Evolutionary conservation across 1,140 invertebrate genomes (phyloP).

Genomic region (Berghia stephanieae): DNA sequence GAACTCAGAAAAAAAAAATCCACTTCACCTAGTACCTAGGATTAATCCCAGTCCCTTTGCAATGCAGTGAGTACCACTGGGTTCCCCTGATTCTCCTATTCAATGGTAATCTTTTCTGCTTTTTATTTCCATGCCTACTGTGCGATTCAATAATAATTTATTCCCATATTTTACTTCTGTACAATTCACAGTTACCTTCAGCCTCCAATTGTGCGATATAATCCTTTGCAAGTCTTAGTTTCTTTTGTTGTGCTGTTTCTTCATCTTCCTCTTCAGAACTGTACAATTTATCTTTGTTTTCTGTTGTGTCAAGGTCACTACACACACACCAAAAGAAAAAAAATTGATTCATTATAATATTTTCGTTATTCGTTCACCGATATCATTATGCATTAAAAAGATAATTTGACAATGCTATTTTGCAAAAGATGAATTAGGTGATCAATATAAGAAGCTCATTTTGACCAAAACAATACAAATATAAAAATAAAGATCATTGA

Average conservation of each 20-base stretch:
- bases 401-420: not conserved
- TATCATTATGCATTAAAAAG: slow-evolving; percentile 19
- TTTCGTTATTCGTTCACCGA: slow-evolving; percentile 21
- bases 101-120: too few relatives aligned
- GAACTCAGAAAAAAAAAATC: too few relatives aligned
- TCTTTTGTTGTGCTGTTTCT: slow-evolving; percentile 30
- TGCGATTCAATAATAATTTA: too few relatives aligned
- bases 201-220: slow-evolving; percentile 23
- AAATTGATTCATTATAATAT: not conserved
- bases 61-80: too few relatives aligned
- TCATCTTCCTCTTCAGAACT: slow-evolving; percentile 30
- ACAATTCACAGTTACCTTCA: slow-evolving; percentile 28
- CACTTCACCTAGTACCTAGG: too few relatives aligned
- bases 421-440: not conserved
- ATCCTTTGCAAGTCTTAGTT: slow-evolving; percentile 19
- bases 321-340: not conserved
- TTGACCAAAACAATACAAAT: not conserved
- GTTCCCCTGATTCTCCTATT: too few relatives aligned
- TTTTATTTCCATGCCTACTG: too few relatives aligned
- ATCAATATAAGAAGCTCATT: too few relatives aligned
- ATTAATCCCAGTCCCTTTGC: too few relatives aligned
- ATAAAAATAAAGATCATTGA: too few relatives aligned
- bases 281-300: slow-evolving; percentile 26
- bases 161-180: too few relatives aligned
- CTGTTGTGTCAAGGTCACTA: slow-evolving; percentile 21